phyloP scores from a whole-genome alignment of 2,888 invertebrate genomes.

The Blera fallax region DNA sequence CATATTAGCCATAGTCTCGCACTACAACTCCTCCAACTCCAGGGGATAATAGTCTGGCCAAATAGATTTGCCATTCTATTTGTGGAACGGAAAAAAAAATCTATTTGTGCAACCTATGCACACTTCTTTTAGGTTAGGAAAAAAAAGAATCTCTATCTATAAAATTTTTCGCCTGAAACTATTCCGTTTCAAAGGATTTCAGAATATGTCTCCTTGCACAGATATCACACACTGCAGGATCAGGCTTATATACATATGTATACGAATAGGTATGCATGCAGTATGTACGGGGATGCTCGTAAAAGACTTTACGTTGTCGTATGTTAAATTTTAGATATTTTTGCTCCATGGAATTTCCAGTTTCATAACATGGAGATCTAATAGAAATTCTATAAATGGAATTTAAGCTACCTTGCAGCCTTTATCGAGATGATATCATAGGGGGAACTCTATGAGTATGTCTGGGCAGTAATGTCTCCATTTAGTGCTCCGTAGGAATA shows the following conservation, averaged over 20 bases:
- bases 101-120: neutral
- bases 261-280: no score
- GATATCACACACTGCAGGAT: neutral
- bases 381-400: slow-evolving; percentile 22
- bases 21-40: neutral
- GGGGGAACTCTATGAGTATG: neutral
- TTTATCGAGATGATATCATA: neutral
- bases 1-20: neutral
- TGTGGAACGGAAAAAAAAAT: neutral
- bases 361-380: neutral
- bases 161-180: neutral
- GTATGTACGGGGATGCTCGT: no score
- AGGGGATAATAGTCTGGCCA: neutral
- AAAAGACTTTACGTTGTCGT: slow-evolving; percentile 8
- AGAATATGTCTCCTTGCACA: neutral
- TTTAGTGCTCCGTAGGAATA: slow-evolving; percentile 1
- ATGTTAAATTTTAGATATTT: slow-evolving; percentile 35
- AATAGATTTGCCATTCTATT: neutral
- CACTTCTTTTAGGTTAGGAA: neutral
- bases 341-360: slow-evolving; percentile 32
- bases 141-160: neutral
- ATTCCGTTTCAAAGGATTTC: slow-evolving; percentile 2
- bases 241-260: neutral
- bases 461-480: slow-evolving; percentile 14
- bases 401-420: slow-evolving; percentile 19